These are phyloP conservation scores for Hypanus sabinus DNA, from an alignment of 2,113 vertebrate species.

Conservation along the genomic window DNA sequence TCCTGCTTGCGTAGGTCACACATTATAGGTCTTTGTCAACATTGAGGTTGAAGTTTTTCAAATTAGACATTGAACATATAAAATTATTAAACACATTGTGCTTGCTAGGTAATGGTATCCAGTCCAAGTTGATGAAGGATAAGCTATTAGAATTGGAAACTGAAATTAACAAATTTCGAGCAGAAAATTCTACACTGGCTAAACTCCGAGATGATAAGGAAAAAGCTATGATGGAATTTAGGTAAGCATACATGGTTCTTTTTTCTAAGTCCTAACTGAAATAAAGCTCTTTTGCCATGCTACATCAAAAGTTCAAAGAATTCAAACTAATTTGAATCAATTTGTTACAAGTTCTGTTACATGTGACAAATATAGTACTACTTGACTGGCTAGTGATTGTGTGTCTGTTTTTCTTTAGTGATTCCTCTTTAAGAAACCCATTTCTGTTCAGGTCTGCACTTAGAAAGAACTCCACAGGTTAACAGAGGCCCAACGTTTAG, in stretches of 20 bases:
- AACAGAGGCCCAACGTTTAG: too few relatives aligned
- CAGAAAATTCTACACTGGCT: conserved; percentile 69
- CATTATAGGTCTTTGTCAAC: not conserved
- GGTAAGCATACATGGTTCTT: conserved; percentile 53
- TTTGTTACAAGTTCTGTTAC: not conserved
- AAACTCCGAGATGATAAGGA: conserved; percentile 75
- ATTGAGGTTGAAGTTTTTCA: not conserved
- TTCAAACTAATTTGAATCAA: not conserved
- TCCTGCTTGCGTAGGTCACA: not conserved
- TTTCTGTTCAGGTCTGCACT: too few relatives aligned
- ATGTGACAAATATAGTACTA: too few relatives aligned
- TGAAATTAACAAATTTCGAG: conserved; percentile 85
- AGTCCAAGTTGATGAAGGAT: conserved; percentile 72
- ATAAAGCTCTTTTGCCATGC: not conserved
- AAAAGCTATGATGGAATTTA: conserved; percentile 62
- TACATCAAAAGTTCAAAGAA: not conserved
- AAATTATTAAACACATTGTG: not conserved
- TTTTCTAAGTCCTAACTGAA: not conserved
- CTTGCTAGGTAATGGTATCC: conserved; percentile 56
- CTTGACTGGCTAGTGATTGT: too few relatives aligned
- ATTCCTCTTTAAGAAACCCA: too few relatives aligned
- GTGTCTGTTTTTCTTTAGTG: too few relatives aligned
- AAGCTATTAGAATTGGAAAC: conserved; percentile 74
- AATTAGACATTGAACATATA: not conserved
- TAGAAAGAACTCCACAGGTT: too few relatives aligned